Conservation (phyloP, 2,888 invertebrate genomes). For the Conchocele bisecta region DNA sequence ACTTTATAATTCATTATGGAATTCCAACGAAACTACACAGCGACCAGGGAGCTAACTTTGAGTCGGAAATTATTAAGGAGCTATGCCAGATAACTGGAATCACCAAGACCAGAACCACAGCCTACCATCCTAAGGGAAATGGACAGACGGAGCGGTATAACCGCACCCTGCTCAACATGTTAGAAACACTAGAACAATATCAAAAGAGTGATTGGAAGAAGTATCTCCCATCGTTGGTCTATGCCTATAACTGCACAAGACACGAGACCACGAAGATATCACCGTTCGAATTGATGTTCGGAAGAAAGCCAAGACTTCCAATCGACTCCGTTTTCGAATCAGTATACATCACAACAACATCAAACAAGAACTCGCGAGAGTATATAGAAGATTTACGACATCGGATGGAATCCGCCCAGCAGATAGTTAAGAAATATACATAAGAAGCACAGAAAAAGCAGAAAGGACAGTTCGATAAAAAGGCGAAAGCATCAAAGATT, state of each 20-base stretch:
- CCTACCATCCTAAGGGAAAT: slow-evolving; percentile 52
- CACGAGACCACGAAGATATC: slow-evolving; percentile 38
- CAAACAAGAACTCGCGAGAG: too few relatives aligned
- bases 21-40: slow-evolving; percentile 34
- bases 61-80: slow-evolving; percentile 11
- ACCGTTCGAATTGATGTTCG: slow-evolving; percentile 37
- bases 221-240: slow-evolving; percentile 20
- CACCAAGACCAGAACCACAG: slow-evolving; percentile 36
- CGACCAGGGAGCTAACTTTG: slow-evolving; percentile 45
- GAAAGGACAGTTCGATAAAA: slow-evolving; percentile 11
- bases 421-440: too few relatives aligned
- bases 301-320: slow-evolving; percentile 33
- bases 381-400: too few relatives aligned
- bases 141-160: slow-evolving; percentile 46
- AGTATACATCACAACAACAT: too few relatives aligned
- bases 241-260: slow-evolving; percentile 34
- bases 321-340: slow-evolving; percentile 25
- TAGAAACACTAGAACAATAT: slow-evolving; percentile 19
- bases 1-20: slow-evolving; percentile 35
- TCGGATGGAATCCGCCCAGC: too few relatives aligned
- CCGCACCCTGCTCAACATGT: slow-evolving; percentile 30
- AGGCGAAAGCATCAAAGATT: slow-evolving; percentile 2
- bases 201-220: slow-evolving; percentile 30
- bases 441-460: too few relatives aligned
- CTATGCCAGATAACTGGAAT: slow-evolving; percentile 12